A percentile compares a stretch with the other conserved stretches of the same genome.
phyloP scores from a whole-genome alignment of 2,113 vertebrate genomes.

The Bujurquina vittata region DNA sequence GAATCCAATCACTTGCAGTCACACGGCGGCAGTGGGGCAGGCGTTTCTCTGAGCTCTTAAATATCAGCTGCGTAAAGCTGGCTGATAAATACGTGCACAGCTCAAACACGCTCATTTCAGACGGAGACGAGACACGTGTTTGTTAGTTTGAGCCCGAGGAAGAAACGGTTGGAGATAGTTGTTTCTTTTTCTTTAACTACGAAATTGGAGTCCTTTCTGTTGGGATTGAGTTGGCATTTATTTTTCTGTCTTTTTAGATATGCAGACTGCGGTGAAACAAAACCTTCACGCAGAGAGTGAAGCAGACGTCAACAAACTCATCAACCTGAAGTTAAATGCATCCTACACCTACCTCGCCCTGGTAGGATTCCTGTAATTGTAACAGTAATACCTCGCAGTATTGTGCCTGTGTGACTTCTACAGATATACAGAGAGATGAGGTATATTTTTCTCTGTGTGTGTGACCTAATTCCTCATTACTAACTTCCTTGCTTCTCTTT shows the following conservation, averaged over 20 bases:
- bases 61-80: background rate
- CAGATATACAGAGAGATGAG: background rate
- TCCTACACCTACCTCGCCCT: conserved; percentile 78
- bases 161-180: background rate
- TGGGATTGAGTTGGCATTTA: background rate
- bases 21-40: conserved; percentile 1
- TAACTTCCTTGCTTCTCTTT: background rate
- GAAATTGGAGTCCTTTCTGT: background rate
- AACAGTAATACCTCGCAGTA: background rate
- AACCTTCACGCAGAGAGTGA: conserved; percentile 77
- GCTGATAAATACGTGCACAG: background rate
- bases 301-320: conserved; percentile 76
- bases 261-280: conserved; percentile 78
- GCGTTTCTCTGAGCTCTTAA: conserved; percentile 35
- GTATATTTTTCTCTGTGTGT: background rate
- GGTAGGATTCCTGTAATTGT: conserved; percentile 43
- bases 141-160: background rate
- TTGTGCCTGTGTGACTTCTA: background rate
- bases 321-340: conserved; percentile 77
- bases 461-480: background rate
- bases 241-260: conserved; percentile 55
- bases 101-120: background rate
- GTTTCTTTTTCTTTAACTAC: background rate
- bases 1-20: background rate
- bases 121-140: background rate